Evolutionary conservation across 1,140 invertebrate species (phyloP).

Genomic region (Zaprionus lachaisei): DNA sequence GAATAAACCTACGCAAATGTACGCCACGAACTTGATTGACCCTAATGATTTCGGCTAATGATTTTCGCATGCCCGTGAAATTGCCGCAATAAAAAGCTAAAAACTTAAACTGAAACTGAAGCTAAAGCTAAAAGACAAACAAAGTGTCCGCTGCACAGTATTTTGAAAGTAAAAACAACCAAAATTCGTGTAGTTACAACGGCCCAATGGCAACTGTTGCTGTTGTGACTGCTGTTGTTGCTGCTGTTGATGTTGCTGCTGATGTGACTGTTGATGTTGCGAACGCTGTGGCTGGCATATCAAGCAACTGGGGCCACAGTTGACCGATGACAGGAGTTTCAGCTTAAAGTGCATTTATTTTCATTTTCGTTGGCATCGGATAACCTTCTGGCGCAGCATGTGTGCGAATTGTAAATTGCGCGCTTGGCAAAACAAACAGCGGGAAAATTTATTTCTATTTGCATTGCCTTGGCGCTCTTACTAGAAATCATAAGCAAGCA

Average conservation of each 20-base stretch:
- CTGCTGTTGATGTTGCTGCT: conserved; percentile 31
- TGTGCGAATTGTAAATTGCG: conserved; percentile 80
- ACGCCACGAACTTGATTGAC: conserved; percentile 61
- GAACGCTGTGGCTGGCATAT: conserved; percentile 56
- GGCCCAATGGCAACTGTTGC: conserved; percentile 34
- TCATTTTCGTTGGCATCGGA: conserved; percentile 70
- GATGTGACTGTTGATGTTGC: conserved; percentile 23
- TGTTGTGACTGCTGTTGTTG: conserved; percentile 34
- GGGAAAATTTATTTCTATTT: conserved; percentile 73
- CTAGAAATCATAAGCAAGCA: conserved; percentile 57
- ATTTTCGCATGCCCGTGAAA: conserved; percentile 68
- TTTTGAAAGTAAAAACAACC: conserved; percentile 73
- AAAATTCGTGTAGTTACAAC: conserved; percentile 51
- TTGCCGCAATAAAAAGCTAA: conserved; percentile 61
- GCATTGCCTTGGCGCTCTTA: conserved; percentile 44
- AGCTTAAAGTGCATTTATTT: conserved; percentile 77
- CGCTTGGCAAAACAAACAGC: conserved; percentile 74
- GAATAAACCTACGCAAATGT: conserved; percentile 57
- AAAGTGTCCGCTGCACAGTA: conserved; percentile 22
- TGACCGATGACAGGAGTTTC: conserved; percentile 75
- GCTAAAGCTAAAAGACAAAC: conserved; percentile 15
- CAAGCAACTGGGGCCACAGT: conserved; percentile 72
- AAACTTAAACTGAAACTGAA: conserved; percentile 23
- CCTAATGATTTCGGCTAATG: conserved; percentile 73
- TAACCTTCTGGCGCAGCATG: conserved; percentile 69